phyloP scores from a whole-genome alignment of 2,113 vertebrate species.

The Mormyrus lacerda region DNA sequence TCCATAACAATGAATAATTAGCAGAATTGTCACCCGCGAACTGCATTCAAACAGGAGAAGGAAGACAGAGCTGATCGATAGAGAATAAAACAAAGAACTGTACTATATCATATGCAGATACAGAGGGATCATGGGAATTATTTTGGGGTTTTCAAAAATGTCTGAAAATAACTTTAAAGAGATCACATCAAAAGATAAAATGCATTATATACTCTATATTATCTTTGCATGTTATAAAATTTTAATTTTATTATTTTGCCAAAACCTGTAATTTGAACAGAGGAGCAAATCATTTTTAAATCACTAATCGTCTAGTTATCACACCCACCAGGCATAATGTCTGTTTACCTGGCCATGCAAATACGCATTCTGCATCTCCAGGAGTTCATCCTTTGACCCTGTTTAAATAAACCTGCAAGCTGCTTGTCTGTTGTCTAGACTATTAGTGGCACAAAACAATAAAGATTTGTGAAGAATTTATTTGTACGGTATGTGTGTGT shows the following conservation, averaged over 20 bases:
- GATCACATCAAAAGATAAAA: not conserved
- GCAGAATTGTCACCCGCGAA: not conserved
- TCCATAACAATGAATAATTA: not conserved
- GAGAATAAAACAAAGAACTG: not conserved
- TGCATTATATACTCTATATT: not conserved
- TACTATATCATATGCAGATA: not conserved
- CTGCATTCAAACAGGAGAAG: not conserved
- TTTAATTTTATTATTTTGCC: not conserved
- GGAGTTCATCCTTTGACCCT: not conserved
- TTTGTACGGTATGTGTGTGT: not conserved
- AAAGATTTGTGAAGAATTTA: not conserved
- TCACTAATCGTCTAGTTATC: not conserved
- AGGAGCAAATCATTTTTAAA: not conserved
- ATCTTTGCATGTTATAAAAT: not conserved
- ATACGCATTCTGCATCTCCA: not conserved
- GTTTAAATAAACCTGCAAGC: not conserved
- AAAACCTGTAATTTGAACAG: constrained; percentile 20
- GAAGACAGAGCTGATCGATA: not conserved
- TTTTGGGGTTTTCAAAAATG: not conserved
- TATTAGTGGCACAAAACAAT: not conserved
- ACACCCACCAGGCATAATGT: not conserved
- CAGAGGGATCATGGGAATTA: not conserved
- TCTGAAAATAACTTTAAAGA: not conserved
- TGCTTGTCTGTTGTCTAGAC: not conserved
- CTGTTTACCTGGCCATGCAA: not conserved